phyloP scores from a whole-genome alignment of 2,113 vertebrate species.

The Gopherus flavomarginatus region DNA sequence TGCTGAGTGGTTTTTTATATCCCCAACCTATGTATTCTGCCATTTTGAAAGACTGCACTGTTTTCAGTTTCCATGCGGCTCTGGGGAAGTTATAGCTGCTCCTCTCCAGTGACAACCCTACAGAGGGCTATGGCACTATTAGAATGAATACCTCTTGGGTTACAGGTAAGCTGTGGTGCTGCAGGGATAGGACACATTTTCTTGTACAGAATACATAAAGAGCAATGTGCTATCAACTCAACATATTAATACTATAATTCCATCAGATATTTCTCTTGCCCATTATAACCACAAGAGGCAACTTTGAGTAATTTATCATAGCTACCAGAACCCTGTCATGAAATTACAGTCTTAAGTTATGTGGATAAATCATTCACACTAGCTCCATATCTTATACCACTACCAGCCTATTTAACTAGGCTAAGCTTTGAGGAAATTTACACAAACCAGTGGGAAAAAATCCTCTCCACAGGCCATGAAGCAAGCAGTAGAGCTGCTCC shows the following conservation, averaged over 20 bases:
- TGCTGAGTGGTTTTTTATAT: not conserved
- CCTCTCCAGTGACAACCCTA: not conserved
- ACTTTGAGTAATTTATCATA: not conserved
- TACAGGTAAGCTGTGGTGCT: not conserved
- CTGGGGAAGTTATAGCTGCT: not conserved
- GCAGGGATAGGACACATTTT: not conserved
- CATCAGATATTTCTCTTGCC: not conserved
- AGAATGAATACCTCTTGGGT: not conserved
- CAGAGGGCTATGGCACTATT: not conserved
- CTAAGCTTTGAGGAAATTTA: not conserved
- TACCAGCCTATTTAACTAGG: not conserved
- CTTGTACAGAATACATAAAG: not conserved
- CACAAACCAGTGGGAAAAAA: not conserved
- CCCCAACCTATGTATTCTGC: not conserved
- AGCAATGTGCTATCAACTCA: not conserved
- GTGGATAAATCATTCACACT: not conserved
- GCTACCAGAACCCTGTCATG: not conserved
- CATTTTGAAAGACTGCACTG: not conserved
- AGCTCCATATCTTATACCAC: not conserved
- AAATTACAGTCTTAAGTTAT: not conserved
- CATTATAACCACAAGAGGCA: not conserved
- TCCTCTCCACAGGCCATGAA: not conserved
- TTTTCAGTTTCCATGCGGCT: not conserved
- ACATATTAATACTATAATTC: not conserved
- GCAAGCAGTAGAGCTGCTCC: not conserved